Base-by-base conservation (phyloP, 2,113 vertebrate genomes). In the Mus spicilegus region DNA sequence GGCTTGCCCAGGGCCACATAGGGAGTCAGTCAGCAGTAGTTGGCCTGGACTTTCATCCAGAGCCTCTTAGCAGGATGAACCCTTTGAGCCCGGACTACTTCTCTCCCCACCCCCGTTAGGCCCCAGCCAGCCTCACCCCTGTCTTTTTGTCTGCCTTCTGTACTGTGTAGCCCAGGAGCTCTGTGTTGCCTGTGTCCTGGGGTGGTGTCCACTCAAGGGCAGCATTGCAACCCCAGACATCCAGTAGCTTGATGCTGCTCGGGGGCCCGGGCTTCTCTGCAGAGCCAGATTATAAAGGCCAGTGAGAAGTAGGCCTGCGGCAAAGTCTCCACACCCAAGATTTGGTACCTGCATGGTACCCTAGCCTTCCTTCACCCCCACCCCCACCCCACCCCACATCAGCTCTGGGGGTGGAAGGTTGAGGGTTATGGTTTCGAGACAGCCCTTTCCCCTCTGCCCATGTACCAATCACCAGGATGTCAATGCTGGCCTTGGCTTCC, bases 91-190 rank as follows among this genome's bases (percentile, higher is more conserved):
- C 12, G 4, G 2, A 12, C 19, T 3, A 3, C 49, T 26, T 42
- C 77, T 56, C 42, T 46, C 33, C 14, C 36, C 1, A 0, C 22
- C 49, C 20, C 13, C 1, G 0, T 19, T 7, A 12, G 0, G 17
- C 54, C 58, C 81, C 14, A 46, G n/a, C 39, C 36, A 13, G 78
- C 94, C 98, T 98, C 98, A 99, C 99, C 98, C 98, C 99, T 0
- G 99, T 99, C 97, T 99, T 99, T 96, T 96, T 99, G 98, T 99
- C 99, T 0, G 99, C 99, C 96, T 99, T 99, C 98, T 99, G 99
- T 87, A 99, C 97, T 0, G 98, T 98, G 97, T 99, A 99, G 91
- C 99, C 99, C 36, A 99, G 99, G 97, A 99, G 99, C 24, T 99
- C 99, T 0, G 99, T 98, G 97, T 99, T 99, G 91, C 99, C 99